phyloP scores from a whole-genome alignment of 2,888 invertebrate genomes.

The Pachliopta kotzebuea region DNA sequence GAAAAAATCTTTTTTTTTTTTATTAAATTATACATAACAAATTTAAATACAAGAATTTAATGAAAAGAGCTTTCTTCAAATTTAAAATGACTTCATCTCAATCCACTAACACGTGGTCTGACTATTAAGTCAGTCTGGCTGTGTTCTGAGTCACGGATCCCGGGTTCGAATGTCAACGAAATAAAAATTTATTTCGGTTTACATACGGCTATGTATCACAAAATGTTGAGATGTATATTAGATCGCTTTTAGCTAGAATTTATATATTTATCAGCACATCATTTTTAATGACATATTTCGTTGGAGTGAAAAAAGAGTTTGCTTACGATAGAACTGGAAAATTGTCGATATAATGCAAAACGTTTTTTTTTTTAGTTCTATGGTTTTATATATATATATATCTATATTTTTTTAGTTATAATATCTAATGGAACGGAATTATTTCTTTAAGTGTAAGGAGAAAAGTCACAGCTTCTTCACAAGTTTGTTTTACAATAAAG shows the following conservation, averaged over 20 bases:
- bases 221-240: not conserved
- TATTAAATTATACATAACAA: not conserved
- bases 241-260: not conserved
- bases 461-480: too few relatives aligned
- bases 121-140: not conserved
- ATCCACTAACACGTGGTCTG: not conserved
- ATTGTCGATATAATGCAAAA: too few relatives aligned
- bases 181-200: not conserved
- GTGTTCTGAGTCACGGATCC: not conserved
- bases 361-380: too few relatives aligned
- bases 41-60: not conserved
- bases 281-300: too few relatives aligned
- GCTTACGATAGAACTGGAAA: too few relatives aligned
- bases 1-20: too few relatives aligned
- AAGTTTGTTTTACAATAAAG: too few relatives aligned
- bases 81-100: not conserved
- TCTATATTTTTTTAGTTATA: too few relatives aligned
- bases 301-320: too few relatives aligned
- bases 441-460: too few relatives aligned
- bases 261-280: not conserved
- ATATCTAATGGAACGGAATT: too few relatives aligned
- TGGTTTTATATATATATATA: too few relatives aligned
- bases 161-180: not conserved
- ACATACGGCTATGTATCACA: not conserved
- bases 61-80: slow-evolving; percentile 6